A percentile compares a stretch with the other conserved stretches of the same genome.
Conservation (phyloP, 2,888 invertebrate species). For the Saturnia pavonia region DNA sequence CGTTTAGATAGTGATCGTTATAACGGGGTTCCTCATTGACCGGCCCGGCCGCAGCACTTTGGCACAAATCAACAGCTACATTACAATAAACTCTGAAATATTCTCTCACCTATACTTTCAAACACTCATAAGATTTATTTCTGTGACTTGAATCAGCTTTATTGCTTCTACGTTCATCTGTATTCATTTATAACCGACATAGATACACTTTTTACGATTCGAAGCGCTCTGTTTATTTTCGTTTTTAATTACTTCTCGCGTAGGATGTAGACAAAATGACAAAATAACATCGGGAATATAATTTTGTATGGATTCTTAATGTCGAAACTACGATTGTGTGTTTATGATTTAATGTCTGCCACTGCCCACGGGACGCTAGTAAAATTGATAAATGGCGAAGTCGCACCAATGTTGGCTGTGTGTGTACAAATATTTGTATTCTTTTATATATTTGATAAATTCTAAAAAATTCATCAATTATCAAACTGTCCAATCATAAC, state of each 20-base stretch:
- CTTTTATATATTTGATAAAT: slow-evolving; percentile 38
- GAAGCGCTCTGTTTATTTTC: slow-evolving; percentile 80
- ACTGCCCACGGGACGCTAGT: slow-evolving; percentile 50
- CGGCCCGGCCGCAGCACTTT: slow-evolving; percentile 40
- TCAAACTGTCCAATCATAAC: not conserved
- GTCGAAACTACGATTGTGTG: slow-evolving; percentile 43
- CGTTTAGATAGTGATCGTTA: slow-evolving; percentile 57
- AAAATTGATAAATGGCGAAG: slow-evolving; percentile 56
- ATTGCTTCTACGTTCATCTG: slow-evolving; percentile 77
- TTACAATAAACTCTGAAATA: slow-evolving; percentile 58
- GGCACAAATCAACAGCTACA: slow-evolving; percentile 53
- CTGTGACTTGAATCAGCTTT: slow-evolving; percentile 78
- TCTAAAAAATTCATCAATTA: slow-evolving; percentile 27
- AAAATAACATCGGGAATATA: slow-evolving; percentile 60
- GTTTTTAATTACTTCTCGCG: slow-evolving; percentile 81
- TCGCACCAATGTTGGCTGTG: slow-evolving; percentile 42
- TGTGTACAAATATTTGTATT: too few relatives aligned
- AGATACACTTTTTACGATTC: slow-evolving; percentile 80
- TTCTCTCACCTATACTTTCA: slow-evolving; percentile 69
- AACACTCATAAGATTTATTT: slow-evolving; percentile 76
- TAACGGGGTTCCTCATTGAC: slow-evolving; percentile 61
- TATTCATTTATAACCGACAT: slow-evolving; percentile 79
- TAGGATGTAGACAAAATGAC: slow-evolving; percentile 73
- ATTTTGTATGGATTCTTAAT: slow-evolving; percentile 44
- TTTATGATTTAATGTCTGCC: slow-evolving; percentile 53